Percentiles rank a stretch among this genome's conserved stretches.
Evolutionary conservation across 2,888 invertebrate species (phyloP).

Genomic region (Stenolophus ochropezus): DNA sequence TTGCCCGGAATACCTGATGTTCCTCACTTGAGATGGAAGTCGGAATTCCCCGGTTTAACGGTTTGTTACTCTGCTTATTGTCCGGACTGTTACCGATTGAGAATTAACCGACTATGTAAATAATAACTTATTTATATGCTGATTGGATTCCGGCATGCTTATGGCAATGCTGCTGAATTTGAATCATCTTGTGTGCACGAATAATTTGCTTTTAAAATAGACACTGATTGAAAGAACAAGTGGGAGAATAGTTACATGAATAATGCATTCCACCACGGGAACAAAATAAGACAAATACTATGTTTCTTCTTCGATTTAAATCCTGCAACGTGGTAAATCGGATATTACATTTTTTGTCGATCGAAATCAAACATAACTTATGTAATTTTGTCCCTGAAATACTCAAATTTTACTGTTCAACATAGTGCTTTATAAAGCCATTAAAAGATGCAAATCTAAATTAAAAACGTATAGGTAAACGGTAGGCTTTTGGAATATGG

Average conservation of each 20-base stretch:
- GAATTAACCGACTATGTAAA: conserved; percentile 44
- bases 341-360: too few relatives aligned
- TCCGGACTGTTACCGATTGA: conserved; percentile 21
- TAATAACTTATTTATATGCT: conserved; percentile 48
- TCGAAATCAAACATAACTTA: too few relatives aligned
- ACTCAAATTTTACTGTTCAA: too few relatives aligned
- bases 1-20: conserved; percentile 7
- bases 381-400: too few relatives aligned
- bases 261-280: not conserved
- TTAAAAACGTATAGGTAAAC: too few relatives aligned
- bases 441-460: too few relatives aligned
- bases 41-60: conserved; percentile 25
- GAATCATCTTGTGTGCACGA: not conserved
- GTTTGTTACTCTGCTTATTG: conserved; percentile 17
- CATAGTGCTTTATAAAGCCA: too few relatives aligned
- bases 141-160: conserved; percentile 9
- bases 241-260: not conserved
- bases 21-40: not conserved
- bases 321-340: too few relatives aligned
- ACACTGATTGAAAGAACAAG: not conserved
- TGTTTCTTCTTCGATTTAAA: not conserved
- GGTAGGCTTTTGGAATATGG: too few relatives aligned
- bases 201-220: not conserved
- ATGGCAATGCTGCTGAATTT: conserved; percentile 9
- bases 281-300: not conserved